These are phyloP conservation scores for Acleris holmiana DNA, from an alignment of 2,888 invertebrate species.

Conservation along the genomic window DNA sequence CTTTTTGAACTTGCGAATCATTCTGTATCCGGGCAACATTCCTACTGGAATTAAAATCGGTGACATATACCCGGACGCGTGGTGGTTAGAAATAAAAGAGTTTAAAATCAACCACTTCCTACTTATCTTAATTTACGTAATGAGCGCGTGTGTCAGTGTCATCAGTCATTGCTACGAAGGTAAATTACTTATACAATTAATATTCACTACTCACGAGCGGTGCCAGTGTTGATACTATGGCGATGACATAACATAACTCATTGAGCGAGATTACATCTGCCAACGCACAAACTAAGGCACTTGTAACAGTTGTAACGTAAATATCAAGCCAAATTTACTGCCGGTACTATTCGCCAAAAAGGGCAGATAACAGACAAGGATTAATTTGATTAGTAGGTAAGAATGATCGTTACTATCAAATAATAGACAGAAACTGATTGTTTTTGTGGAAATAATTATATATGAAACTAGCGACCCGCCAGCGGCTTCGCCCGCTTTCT, in stretches of 20 bases:
- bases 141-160: neutral
- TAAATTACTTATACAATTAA: conserved; percentile 13
- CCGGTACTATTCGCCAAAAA: too few species aligned
- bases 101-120: neutral
- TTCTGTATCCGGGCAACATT: conserved; percentile 9
- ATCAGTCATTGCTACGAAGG: conserved; percentile 1
- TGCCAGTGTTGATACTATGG: conserved; percentile 22
- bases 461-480: too few species aligned
- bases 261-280: conserved; percentile 16
- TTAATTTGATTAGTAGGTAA: too few species aligned
- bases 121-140: neutral
- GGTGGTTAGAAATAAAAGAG: neutral
- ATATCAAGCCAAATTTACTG: too few species aligned
- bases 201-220: conserved; percentile 3
- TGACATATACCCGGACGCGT: too few species aligned
- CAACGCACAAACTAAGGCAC: too few species aligned
- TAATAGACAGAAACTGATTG: too few species aligned
- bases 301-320: too few species aligned
- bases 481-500: too few species aligned
- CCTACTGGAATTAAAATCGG: neutral
- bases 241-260: conserved; percentile 35
- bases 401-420: too few species aligned
- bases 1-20: conserved; percentile 37
- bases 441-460: too few species aligned
- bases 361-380: too few species aligned